Percentiles rank a stretch among this genome's conserved stretches.
Conservation (phyloP, 2,113 vertebrate genomes). For the Poeciliopsis turrubarensis region DNA sequence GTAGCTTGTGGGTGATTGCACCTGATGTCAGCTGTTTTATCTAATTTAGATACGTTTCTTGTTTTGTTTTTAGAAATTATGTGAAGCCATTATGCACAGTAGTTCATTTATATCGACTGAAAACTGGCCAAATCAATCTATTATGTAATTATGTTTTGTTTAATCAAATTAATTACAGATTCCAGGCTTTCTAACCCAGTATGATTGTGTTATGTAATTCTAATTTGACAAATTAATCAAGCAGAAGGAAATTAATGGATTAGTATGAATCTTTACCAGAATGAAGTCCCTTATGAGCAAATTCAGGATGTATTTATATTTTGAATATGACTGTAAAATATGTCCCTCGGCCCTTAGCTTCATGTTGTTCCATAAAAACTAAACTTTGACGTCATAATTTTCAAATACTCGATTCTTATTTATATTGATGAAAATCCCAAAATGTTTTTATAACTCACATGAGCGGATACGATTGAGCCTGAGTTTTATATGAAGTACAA, state of each 20-base stretch:
- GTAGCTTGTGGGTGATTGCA: constrained; percentile 38
- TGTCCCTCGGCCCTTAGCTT: too few relatives aligned
- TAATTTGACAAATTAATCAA: background rate
- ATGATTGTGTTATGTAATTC: background rate
- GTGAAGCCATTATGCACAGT: background rate
- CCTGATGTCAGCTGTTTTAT: constrained; percentile 28
- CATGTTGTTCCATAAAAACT: too few relatives aligned
- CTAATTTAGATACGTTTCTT: constrained; percentile 15
- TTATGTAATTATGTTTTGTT: background rate
- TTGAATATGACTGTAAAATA: too few relatives aligned
- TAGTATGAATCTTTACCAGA: background rate
- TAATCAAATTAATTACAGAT: background rate
- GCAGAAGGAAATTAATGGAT: background rate
- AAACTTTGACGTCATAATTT: too few relatives aligned
- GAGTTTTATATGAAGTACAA: too few relatives aligned
- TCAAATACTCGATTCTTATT: too few relatives aligned
- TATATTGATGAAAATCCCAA: too few relatives aligned
- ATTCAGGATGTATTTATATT: background rate
- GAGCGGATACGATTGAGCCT: too few relatives aligned
- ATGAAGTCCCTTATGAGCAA: background rate
- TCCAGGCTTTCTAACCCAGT: background rate
- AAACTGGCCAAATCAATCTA: background rate
- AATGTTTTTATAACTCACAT: too few relatives aligned
- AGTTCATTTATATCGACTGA: background rate
- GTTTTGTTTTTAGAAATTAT: background rate